Evolutionary conservation across 2,888 invertebrate genomes (phyloP), one percentile per base, ranked within the genome.

Genomic region (Megastigmus dorsalis): DNA sequence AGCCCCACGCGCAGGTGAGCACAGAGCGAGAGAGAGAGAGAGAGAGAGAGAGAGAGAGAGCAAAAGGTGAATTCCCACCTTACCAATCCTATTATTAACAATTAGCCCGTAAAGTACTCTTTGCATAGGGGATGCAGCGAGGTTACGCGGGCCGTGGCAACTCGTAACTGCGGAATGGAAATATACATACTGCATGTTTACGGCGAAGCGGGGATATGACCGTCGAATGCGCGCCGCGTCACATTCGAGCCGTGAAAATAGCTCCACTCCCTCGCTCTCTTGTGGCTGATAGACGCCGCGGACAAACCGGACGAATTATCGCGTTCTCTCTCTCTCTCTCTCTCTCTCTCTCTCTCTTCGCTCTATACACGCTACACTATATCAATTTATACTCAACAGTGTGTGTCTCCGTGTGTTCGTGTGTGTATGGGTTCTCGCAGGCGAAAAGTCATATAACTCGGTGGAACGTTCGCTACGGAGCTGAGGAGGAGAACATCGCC

Each of bases 61-160:
- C n/a, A n/a, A n/a, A n/a, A n/a, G n/a, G n/a, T n/a, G 84, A 87
- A 88, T 88, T 88, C 87, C 88, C 88, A 88, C 87, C 87, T 88
- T 86, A 87, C 87, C 87, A 87, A 87, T 87, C 86, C 87, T 86
- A 88, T 87, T 87, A 88, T 88, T 88, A 88, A 88, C 87, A 87
- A 88, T 88, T 88, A 87, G 85, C 85, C 84, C 84, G n/a, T 83
- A 85, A 88, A 87, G 86, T 86, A 87, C 87, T 87, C 86, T 87
- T 86, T 88, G 87, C 87, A 88, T 88, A 85, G 57, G 3, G 6
- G n/a, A 13, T 13, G 38, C 10, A 7, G 48, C 20, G 9, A 3
- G 38, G 52, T n/a, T n/a, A n/a, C 50, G 10, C 6, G 43, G 63
- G 23, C n/a, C 83, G 78, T 83, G 74, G 76, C 85, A n/a, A 85